Base-by-base conservation (phyloP, 2,113 vertebrate species). In the Psittacula cyanocephala region DNA sequence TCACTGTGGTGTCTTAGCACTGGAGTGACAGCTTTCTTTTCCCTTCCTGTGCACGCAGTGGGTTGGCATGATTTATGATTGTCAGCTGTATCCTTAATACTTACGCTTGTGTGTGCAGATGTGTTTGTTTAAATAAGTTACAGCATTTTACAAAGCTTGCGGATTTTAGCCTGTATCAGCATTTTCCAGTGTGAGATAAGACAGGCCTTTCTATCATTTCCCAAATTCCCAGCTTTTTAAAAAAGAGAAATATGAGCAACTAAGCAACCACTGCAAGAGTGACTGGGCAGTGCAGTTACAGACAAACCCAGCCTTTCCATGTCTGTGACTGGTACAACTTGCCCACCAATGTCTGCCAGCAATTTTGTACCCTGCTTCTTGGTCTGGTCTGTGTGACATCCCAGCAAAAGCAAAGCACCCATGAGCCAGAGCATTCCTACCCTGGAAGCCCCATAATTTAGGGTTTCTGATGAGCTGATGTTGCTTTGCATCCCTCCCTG, bases 351-450 rank as follows among this genome's bases (percentile, higher is more conserved):
- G 6, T 75, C 62, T 75, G 41, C 31, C 39, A 5, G 50, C 11
- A 19, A 20, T 43, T 83, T 53, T 46, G 41, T 27, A 52, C 46
- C 65, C 69, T 17, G 18, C 46, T 74, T 28, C 41, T 84, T 0
- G 0, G 7, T 35, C 46, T 57, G 39, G 5, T 77, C 64, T 19
- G 2, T 0, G 0, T 53, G 62, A 88, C 37, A 72, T 25, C 11
- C 43, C 44, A 71, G 46, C 31, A 55, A 60, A 23, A 46, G 12
- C 16, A 80, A 89, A 83, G 47, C 14, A 77, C 33, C 31, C 4
- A 1, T 9, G 5, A 75, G 50, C 41, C 4, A 1, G 20, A 27
- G 33, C 4, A 0, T 35, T 77, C 44, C 59, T 69, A 11, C 33
- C 53, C 62, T 53, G 46, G 6, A 53, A 59, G 16, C 20, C 23